Percentiles rank a stretch among this genome's conserved stretches.
Evolutionary conservation across 2,797 vertebrate genomes (phyloP).

Genomic region (Pterois miles): DNA sequence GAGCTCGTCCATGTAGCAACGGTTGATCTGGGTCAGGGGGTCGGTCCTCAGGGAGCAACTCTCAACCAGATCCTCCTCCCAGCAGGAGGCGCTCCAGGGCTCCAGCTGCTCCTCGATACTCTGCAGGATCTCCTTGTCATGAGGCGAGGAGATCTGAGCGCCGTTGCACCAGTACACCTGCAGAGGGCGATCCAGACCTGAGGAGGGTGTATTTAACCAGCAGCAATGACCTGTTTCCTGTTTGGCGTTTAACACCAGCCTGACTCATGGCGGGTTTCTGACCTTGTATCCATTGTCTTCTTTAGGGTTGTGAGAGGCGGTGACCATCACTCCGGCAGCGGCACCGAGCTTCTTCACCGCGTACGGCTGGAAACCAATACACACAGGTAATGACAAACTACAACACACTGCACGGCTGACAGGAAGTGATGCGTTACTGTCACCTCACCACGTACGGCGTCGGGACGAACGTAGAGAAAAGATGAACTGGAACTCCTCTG

Average conservation of each 20-base stretch:
- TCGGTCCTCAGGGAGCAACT: slow-evolving; percentile 86
- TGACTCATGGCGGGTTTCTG: neutral
- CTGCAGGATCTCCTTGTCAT: slow-evolving; percentile 91
- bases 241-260: neutral
- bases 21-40: slow-evolving; percentile 86
- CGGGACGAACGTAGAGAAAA: slow-evolving; percentile 94
- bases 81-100: slow-evolving; percentile 93
- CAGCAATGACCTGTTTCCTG: neutral
- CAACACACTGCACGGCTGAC: neutral
- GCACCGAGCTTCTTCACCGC: slow-evolving; percentile 89
- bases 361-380: slow-evolving; percentile 85
- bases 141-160: slow-evolving; percentile 92
- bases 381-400: neutral
- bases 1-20: slow-evolving; percentile 91
- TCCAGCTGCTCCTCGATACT: slow-evolving; percentile 90
- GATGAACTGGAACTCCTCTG: slow-evolving; percentile 88
- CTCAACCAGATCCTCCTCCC: slow-evolving; percentile 88
- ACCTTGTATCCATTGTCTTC: slow-evolving; percentile 99
- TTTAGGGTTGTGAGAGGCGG: slow-evolving; percentile 95
- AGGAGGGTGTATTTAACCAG: neutral
- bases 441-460: slow-evolving; percentile 96
- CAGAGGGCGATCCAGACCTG: slow-evolving; percentile 3
- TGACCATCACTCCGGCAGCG: slow-evolving; percentile 96
- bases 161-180: slow-evolving; percentile 97
- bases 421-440: neutral